Base-by-base conservation (phyloP, 2,113 vertebrate genomes). In the Actenoides hombroni region DNA sequence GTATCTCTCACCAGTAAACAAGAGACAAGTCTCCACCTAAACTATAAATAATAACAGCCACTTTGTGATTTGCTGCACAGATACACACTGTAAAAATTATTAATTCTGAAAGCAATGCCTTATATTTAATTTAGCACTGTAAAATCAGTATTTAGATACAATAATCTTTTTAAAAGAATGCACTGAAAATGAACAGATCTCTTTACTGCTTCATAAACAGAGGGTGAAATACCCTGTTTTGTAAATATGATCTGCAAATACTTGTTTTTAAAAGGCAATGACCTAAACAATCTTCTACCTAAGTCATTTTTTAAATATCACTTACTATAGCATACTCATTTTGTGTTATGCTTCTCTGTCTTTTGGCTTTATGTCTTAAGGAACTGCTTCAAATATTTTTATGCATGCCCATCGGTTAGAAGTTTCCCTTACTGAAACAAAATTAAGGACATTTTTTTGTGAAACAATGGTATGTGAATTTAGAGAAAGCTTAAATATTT, bases 11-110 rank as follows among this genome's bases (percentile, higher is more conserved):
- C 16, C 24, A 40, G 13, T 10, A 70, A 68, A 65, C 5, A 37
- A 54, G 57, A 57, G 9, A 8, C 23, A 33, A 2, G 3, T 57
- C 24, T 74, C 7, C 16, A 44, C 11, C 57, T 60, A 35, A 80
- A 67, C 6, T 35, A 26, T 20, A 53, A 61, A 51, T 13, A 68
- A 61, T 28, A 74, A 14, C 3, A 31, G 2, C 13, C 42, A 82
- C 16, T 59, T 70, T 40, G 14, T 51, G 23, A 49, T 42, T 87
- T 90, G 31, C 46, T 80, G 49, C 2, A 4, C 7, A 17, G 24
- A 48, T 23, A n/a, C 6, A 42, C 6, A 29, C 5, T 0, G 0
- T n/a, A 71, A 79, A 94, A 68, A 57, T 0, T 17, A 80, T 4
- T 59, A 19, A 6, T 33, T 74, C 68, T 70, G 16, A 65, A 67